phyloP scores from a whole-genome alignment of 2,888 invertebrate genomes.

The Andrena hattorfiana region DNA sequence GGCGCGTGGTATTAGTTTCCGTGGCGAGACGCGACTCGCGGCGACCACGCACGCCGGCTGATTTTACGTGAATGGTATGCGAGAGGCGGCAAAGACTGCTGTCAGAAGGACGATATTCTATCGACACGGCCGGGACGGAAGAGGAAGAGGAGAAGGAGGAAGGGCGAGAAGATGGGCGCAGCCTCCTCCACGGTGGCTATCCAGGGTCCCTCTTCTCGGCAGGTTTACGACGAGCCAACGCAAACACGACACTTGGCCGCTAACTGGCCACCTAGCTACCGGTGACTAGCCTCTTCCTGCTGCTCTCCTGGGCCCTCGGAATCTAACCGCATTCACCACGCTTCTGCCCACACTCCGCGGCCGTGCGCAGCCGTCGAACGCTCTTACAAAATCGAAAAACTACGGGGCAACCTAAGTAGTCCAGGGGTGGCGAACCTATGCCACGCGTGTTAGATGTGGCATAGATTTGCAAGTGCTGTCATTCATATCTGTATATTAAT shows the following conservation, averaged over 20 bases:
- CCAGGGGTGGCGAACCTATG: too few species aligned
- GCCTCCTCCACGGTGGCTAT: slow-evolving; percentile 70
- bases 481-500: too few species aligned
- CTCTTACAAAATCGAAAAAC: slow-evolving; percentile 17
- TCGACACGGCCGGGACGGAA: slow-evolving; percentile 41
- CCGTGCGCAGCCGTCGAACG: not conserved
- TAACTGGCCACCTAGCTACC: slow-evolving; percentile 83
- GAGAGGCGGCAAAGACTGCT: slow-evolving; percentile 21
- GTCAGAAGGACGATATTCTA: slow-evolving; percentile 52
- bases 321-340: slow-evolving; percentile 61
- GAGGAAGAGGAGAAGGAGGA: slow-evolving; percentile 35
- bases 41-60: slow-evolving; percentile 13
- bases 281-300: slow-evolving; percentile 70
- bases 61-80: slow-evolving; percentile 18
- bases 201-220: slow-evolving; percentile 71
- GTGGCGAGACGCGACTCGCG: not conserved
- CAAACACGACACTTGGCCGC: slow-evolving; percentile 81
- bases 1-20: slow-evolving; percentile 15
- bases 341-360: slow-evolving; percentile 21
- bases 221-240: slow-evolving; percentile 82
- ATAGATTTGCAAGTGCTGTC: too few species aligned
- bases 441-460: too few species aligned
- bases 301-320: slow-evolving; percentile 47
- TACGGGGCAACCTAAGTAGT: not conserved
- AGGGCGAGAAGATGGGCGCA: slow-evolving; percentile 58